These are phyloP conservation scores for Colinus virginianus DNA, from an alignment of 2,113 vertebrate species.

Conservation along the genomic window DNA sequence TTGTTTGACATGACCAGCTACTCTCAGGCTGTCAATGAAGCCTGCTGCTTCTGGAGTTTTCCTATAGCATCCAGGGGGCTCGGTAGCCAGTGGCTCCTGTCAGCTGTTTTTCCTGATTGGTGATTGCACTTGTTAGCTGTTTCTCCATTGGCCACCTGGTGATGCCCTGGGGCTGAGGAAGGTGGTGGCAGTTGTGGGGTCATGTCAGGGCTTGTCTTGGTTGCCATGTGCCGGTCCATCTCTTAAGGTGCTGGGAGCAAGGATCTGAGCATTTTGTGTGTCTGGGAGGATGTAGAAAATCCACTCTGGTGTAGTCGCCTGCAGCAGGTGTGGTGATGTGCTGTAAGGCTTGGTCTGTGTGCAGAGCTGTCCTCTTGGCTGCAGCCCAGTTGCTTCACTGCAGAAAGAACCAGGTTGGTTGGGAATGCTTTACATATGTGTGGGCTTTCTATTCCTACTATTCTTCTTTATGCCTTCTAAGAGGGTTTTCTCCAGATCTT, in stretches of 20 bases:
- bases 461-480: not conserved
- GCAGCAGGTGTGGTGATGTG: no score
- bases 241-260: no score
- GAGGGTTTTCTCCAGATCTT: not conserved
- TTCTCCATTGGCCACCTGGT: not conserved
- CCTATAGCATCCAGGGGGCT: rapidly evolving
- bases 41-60: rapidly evolving
- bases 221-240: no score
- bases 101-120: rapidly evolving
- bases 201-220: no score
- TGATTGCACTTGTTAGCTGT: not conserved
- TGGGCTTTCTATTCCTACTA: not conserved
- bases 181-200: not conserved
- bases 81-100: rapidly evolving
- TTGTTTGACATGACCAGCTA: not conserved
- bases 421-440: not conserved
- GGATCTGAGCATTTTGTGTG: no score
- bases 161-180: not conserved
- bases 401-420: not conserved
- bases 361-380: not conserved
- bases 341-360: not conserved
- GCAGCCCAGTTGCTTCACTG: not conserved
- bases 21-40: not conserved
- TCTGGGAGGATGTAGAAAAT: not conserved
- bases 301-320: not conserved